Percentiles rank a stretch among this genome's conserved stretches.
Conservation (phyloP, 2,113 vertebrate genomes). For the Thermophis baileyi region DNA sequence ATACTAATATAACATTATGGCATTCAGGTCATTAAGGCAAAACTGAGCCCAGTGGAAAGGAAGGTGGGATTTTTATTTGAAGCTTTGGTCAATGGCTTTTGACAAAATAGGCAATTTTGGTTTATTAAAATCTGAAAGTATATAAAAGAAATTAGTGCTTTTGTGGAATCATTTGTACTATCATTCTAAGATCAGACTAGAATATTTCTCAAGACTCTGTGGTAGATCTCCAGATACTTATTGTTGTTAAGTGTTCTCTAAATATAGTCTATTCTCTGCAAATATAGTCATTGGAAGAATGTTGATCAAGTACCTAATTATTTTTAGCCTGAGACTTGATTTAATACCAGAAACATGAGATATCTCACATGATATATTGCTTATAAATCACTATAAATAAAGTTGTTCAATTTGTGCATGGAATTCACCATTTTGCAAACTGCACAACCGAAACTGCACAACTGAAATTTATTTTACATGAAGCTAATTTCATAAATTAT, state of each 20-base stretch:
- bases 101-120: not conserved
- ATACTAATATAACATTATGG: not conserved
- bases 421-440: slow-evolving; percentile 10
- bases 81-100: not conserved
- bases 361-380: slow-evolving; percentile 8
- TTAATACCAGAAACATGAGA: no score
- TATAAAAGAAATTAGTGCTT: not conserved
- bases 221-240: not conserved
- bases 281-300: not conserved
- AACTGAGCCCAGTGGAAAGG: not conserved
- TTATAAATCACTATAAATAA: slow-evolving; percentile 37
- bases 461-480: slow-evolving; percentile 26
- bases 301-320: not conserved
- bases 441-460: not conserved
- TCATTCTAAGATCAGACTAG: slow-evolving; percentile 14
- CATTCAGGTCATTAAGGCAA: not conserved
- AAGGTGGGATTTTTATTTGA: not conserved
- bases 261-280: not conserved
- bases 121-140: not conserved
- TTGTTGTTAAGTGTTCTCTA: not conserved
- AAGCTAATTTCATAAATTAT: slow-evolving; percentile 14
- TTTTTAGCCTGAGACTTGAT: not conserved
- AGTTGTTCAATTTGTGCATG: not conserved
- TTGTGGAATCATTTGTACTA: not conserved
- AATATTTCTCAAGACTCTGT: slow-evolving; percentile 18